These are phyloP conservation scores for Neolamprologus toae DNA, from an alignment of 2,113 vertebrate genomes.

Conservation along the genomic window DNA sequence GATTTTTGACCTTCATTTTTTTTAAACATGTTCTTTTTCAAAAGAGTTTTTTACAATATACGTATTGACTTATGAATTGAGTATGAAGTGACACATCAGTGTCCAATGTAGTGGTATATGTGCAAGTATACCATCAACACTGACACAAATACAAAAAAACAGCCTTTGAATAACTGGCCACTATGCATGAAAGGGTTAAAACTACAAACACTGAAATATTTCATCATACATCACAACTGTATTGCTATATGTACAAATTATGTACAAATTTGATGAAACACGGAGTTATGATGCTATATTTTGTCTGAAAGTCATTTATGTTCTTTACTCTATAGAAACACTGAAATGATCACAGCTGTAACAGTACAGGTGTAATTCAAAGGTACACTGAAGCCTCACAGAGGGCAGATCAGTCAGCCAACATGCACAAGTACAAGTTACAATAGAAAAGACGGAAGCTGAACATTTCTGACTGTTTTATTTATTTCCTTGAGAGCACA, in stretches of 20 bases:
- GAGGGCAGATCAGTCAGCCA: background rate
- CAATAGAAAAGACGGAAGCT: accelerated
- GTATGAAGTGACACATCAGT: background rate
- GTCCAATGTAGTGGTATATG: background rate
- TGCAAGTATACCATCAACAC: background rate
- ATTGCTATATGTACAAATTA: background rate
- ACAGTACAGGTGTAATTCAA: background rate
- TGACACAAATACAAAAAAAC: background rate
- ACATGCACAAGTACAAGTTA: background rate
- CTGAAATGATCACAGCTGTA: background rate
- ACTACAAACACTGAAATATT: background rate
- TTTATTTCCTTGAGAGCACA: background rate
- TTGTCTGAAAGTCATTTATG: background rate
- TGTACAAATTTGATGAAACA: background rate
- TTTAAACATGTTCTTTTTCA: background rate
- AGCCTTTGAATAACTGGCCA: background rate
- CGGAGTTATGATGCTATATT: accelerated
- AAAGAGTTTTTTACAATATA: background rate
- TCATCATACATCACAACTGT: background rate
- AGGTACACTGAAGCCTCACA: accelerated
- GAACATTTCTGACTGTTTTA: background rate
- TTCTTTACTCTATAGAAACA: background rate
- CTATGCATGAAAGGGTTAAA: background rate
- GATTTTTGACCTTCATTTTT: accelerated
- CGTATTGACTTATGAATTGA: background rate